Conservation (phyloP, 64 coral and sea anemone genomes). For the Trachythela sp. region DNA sequence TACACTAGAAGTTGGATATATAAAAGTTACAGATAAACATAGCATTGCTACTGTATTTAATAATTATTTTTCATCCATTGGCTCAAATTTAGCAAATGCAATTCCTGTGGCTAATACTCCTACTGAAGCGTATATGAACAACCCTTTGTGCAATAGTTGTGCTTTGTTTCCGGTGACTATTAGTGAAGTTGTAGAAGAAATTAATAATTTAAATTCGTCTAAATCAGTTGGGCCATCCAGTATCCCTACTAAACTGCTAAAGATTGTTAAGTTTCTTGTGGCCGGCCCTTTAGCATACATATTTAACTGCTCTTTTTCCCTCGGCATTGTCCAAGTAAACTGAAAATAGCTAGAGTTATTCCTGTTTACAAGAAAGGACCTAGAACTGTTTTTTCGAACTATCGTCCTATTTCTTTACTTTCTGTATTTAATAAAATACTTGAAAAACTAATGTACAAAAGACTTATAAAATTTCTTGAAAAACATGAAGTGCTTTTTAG, state of each 20-base stretch:
- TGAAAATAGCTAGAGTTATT: background rate
- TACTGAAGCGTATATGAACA: background rate
- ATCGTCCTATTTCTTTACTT: background rate
- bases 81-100: background rate
- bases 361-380: background rate
- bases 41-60: background rate
- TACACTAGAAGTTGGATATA: background rate
- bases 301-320: background rate
- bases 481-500: background rate
- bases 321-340: background rate
- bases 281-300: background rate
- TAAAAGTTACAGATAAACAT: background rate
- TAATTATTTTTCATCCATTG: background rate
- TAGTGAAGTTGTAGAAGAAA: background rate
- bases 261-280: background rate
- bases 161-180: background rate
- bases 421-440: background rate
- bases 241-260: background rate
- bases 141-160: background rate
- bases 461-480: background rate
- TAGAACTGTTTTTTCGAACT: background rate
- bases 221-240: background rate
- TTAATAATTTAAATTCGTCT: background rate
- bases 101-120: background rate
- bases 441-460: background rate